These are phyloP conservation scores for Bruchidius siliquastri DNA, from an alignment of 2,888 invertebrate genomes.

Conservation along the genomic window DNA sequence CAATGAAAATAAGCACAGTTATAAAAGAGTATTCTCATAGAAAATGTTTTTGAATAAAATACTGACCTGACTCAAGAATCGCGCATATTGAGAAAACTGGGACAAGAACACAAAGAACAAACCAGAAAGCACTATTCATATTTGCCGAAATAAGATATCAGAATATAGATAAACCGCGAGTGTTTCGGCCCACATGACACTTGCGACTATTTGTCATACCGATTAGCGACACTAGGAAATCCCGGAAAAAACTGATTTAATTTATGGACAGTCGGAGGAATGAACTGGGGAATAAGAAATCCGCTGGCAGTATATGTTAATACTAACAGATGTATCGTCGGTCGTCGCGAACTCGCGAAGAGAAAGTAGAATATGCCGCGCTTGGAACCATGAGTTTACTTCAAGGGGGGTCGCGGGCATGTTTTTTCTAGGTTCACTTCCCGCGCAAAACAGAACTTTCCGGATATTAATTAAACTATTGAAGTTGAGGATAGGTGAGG, in stretches of 20 bases:
- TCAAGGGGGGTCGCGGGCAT: not conserved
- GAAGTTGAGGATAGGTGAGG: no score
- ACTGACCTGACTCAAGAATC: not conserved
- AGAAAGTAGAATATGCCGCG: not conserved
- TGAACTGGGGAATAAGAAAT: not conserved
- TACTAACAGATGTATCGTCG: not conserved
- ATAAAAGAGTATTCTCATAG: no score
- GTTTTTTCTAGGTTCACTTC: no score
- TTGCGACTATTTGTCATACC: not conserved
- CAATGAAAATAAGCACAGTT: no score
- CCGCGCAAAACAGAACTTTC: no score
- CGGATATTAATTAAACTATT: no score
- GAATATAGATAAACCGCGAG: not conserved
- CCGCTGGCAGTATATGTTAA: not conserved
- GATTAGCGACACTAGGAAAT: not conserved
- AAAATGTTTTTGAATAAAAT: not conserved
- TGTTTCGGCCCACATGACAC: not conserved
- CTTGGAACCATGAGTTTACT: not conserved
- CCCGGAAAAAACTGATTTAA: not conserved
- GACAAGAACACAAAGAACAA: not conserved
- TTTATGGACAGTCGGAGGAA: not conserved
- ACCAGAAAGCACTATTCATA: not conserved
- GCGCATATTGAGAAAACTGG: not conserved
- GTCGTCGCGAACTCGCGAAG: not conserved
- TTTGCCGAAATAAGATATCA: not conserved